Evolutionary conservation across 2,797 vertebrate species (phyloP), one percentile per base, ranked within the genome.

Genomic region (Furcifer pardalis): DNA sequence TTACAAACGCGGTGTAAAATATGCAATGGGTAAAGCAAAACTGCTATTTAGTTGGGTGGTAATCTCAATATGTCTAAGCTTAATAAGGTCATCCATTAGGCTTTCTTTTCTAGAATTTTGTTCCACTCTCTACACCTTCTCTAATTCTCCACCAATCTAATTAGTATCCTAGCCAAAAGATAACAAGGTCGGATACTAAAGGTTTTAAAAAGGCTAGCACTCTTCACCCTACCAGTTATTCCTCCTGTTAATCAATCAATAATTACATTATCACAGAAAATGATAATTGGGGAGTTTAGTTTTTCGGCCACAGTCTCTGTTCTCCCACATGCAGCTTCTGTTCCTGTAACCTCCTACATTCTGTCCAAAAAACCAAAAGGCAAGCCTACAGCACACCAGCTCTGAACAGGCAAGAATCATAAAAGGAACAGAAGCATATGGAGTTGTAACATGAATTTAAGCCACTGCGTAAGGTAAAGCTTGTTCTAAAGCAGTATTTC

Each of bases 371-470:
- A 0, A 74, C 46, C 52, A 1, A 1, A 0, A 0, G 83, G 13
- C 15, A 4, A 35, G 10, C 83, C 80, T 63, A 19, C 9, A 76
- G 75, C 79, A 17, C 59, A 21, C 0, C 7, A 73, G 78, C 63
- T 62, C 1, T 0, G 62, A 7, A 85, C 82, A 0, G 0, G 60
- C 3, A 15, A 66, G 74, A 73, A n/a, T 4, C 44, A 1, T n/a
- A 25, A 46, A 78, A 56, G 19, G 35, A 66, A 49, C 73, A 25
- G 59, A 85, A 81, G 68, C 37, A 49, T 68, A 0, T 0, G 59
- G 49, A 15, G 44, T 72, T 88, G 83, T 81, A 1, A 1, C 8
- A 66, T 68, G 46, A 1, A 88, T 84, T 82, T 60, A 46, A 76
- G 72, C 84, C n/a, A n/a, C n/a, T n/a, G n/a, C n/a, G n/a, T n/a